A percentile compares a stretch with the other conserved stretches of the same genome.
These are phyloP conservation scores for Taeniopygia guttata DNA, from an alignment of 2,797 vertebrate genomes.

Conservation along the genomic window DNA sequence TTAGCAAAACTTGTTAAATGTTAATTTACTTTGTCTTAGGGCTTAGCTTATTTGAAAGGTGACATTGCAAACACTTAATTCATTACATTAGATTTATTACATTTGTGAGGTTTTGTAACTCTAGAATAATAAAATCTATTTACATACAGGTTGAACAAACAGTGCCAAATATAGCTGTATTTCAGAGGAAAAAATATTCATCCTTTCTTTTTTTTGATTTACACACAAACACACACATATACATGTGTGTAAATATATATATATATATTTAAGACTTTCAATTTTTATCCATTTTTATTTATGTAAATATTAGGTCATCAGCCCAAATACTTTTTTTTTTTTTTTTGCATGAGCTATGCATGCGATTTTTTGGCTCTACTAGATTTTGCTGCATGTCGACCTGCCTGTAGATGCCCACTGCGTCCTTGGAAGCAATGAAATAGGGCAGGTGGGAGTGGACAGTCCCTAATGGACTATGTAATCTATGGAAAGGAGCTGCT, in stretches of 20 bases:
- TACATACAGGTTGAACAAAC: not conserved
- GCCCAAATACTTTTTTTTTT: not conserved
- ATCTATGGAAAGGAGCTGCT: not conserved
- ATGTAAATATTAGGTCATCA: not conserved
- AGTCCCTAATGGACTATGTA: not conserved
- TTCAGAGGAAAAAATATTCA: not conserved
- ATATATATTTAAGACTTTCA: not conserved
- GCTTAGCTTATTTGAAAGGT: not conserved
- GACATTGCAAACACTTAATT: not conserved
- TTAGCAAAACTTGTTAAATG: not conserved
- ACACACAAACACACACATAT: not conserved
- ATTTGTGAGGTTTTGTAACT: not conserved
- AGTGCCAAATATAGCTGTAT: not conserved
- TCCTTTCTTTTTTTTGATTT: not conserved
- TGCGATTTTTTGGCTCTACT: not conserved
- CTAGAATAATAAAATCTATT: not conserved
- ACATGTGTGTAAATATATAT: not conserved
- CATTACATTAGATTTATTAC: not conserved
- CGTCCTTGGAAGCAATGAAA: not conserved
- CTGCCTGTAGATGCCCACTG: not conserved
- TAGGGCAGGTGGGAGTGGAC: not conserved
- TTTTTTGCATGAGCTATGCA: not conserved
- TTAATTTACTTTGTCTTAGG: not conserved
- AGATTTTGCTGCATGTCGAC: not conserved
- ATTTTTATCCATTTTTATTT: not conserved